These are phyloP conservation scores for Bradysia coprophila DNA, from an alignment of 1,140 invertebrate genomes.

Conservation along the genomic window DNA sequence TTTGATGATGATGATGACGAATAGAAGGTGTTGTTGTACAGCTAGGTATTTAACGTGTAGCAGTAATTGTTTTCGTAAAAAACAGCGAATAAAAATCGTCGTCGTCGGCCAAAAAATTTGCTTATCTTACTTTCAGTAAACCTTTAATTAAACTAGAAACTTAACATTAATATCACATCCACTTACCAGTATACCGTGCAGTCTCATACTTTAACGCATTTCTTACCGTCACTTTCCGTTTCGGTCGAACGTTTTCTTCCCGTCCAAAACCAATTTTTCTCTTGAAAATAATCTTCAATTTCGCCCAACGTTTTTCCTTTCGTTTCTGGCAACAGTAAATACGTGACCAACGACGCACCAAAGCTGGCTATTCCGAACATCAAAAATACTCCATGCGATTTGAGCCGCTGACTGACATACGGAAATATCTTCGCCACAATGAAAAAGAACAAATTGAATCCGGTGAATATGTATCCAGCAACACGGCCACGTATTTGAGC, in stretches of 20 bases:
- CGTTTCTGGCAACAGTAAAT: slow-evolving; percentile 61
- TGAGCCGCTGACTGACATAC: slow-evolving; percentile 31
- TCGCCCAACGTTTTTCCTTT: slow-evolving; percentile 57
- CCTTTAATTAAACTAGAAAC: no score
- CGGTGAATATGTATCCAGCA: slow-evolving; percentile 46
- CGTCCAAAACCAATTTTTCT: slow-evolving; percentile 41
- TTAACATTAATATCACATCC: no score
- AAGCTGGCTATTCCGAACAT: slow-evolving; percentile 47
- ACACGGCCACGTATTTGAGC: slow-evolving; percentile 40
- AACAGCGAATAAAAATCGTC: no score
- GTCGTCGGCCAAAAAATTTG: no score
- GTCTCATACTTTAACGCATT: no score
- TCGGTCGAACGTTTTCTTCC: slow-evolving; percentile 24
- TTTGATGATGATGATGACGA: no score
- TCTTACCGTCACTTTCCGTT: no score
- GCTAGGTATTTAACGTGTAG: no score
- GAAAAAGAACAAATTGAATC: slow-evolving; percentile 46
- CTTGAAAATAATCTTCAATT: slow-evolving; percentile 59
- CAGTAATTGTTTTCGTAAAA: no score
- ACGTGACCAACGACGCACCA: slow-evolving; percentile 44
- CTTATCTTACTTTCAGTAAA: no score
- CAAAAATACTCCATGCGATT: slow-evolving; percentile 40
- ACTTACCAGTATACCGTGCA: no score
- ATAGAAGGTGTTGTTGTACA: no score
- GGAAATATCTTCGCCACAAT: slow-evolving; percentile 55